Evolutionary conservation across 2,113 vertebrate genomes (phyloP).

Genomic region (Amphilophus citrinellus): DNA sequence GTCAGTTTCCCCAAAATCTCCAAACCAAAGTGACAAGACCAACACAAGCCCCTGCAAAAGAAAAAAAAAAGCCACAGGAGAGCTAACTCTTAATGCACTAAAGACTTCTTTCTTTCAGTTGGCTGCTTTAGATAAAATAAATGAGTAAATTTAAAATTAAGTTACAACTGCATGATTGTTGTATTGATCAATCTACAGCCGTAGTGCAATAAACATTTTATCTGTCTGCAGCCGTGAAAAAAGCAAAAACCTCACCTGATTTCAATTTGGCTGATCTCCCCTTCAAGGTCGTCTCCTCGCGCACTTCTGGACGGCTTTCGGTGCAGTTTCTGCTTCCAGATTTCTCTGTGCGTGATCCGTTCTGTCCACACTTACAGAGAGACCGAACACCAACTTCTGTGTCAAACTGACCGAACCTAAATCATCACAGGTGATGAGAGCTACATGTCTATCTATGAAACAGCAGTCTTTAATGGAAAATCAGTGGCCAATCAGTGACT

Average conservation of each 20-base stretch:
- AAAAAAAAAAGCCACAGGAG: constrained; percentile 3
- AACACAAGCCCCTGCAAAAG: constrained; percentile 22
- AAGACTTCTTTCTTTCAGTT: not conserved
- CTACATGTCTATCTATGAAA: not conserved
- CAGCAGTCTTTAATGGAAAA: not conserved
- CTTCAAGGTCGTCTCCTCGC: not conserved
- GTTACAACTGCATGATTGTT: not conserved
- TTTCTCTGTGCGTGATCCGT: not conserved
- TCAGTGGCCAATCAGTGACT: not conserved
- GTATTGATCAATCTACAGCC: not conserved
- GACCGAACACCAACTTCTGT: no score
- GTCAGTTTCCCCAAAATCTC: constrained; percentile 9
- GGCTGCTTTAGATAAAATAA: not conserved
- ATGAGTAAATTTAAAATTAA: not conserved
- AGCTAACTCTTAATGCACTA: constrained; percentile 25
- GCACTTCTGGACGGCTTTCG: not conserved
- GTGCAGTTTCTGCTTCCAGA: not conserved
- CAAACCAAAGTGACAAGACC: constrained; percentile 53
- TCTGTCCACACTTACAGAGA: not conserved
- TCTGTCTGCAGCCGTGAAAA: not conserved
- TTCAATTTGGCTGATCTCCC: not conserved
- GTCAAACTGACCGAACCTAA: not conserved
- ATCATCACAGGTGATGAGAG: not conserved
- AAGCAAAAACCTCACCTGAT: not conserved
- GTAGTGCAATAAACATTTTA: no score